phyloP scores from a whole-genome alignment of 2,113 vertebrate species.

The Diadophis punctatus region DNA sequence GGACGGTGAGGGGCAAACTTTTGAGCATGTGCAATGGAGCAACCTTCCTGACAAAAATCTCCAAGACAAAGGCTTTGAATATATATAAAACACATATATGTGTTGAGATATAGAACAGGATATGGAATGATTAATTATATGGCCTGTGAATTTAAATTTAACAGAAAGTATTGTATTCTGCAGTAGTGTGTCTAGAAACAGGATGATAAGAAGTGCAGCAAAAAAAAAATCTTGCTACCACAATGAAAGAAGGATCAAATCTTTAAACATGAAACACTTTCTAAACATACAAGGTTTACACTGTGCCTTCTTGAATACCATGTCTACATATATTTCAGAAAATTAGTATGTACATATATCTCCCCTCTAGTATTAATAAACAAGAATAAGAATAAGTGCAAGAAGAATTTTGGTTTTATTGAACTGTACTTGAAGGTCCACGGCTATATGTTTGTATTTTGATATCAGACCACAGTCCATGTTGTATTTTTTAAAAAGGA shows the following conservation, averaged over 20 bases:
- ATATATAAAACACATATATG: background rate
- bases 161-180: background rate
- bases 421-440: background rate
- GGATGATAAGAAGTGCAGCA: background rate
- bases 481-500: constrained; percentile 75
- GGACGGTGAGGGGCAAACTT: background rate
- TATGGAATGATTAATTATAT: background rate
- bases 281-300: background rate
- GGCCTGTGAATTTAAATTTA: background rate
- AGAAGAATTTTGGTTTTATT: background rate
- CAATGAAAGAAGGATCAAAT: background rate
- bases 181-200: background rate
- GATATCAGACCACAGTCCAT: background rate
- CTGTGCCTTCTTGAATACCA: background rate
- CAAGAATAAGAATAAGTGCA: background rate
- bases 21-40: background rate
- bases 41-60: background rate
- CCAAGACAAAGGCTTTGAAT: background rate
- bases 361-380: background rate
- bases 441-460: constrained; percentile 8
- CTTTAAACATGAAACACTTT: background rate
- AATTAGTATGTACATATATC: background rate
- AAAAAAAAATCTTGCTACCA: background rate
- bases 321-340: background rate
- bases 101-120: background rate